Base-by-base conservation (phyloP, 2,797 vertebrate species). In the Phoebastria nigripes region DNA sequence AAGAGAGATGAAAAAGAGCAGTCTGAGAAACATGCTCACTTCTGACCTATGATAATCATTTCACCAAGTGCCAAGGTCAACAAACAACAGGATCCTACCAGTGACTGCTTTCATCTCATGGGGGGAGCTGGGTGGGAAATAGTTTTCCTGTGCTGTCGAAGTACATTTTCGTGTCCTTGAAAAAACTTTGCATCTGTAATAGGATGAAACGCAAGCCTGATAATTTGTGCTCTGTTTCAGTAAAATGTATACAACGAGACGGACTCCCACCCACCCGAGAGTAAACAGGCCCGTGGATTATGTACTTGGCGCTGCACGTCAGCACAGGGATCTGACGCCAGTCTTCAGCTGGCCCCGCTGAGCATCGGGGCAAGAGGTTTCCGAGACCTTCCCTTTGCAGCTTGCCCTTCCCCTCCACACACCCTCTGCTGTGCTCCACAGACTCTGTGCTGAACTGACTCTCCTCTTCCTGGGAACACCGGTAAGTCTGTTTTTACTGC, bases 61-160 rank as follows among this genome's bases (percentile, higher is more conserved):
- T 81, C 71, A 71, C 74, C 0, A 0, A 94, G 33, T 62, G 94
- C 96, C 96, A 96, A 96, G 79, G 69, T 94, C 95, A 97, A 97
- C 95, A 97, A 96, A 95, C 84, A 97, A 82, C 84, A 83, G 85
- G 89, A 90, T 95, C 72, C 87, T 83, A 78, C 85, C 79, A 92
- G 72, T 2, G 42, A 87, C 78, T 92, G 87, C 93, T 96, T 97
- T 97, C 94, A 96, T 96, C 92, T 97, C 84, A 54, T 4, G n/a
- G 71, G 41, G 88, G 61, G 55, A 96, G 89, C 89, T 89, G 91
- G 74, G 87, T 89, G 92, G 94, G 94, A 94, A 96, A 96, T 8
- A 37, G 44, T 74, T 93, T 93, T 96, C 92, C 93, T 96, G 63
- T 56, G 63, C 83, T 91, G 67, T 42, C 14, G 4, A 92, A 92